A percentile compares a stretch with the other conserved stretches of the same genome.
Evolutionary conservation across 2,113 vertebrate species (phyloP).

Genomic region (Pycnonotus jocosus): DNA sequence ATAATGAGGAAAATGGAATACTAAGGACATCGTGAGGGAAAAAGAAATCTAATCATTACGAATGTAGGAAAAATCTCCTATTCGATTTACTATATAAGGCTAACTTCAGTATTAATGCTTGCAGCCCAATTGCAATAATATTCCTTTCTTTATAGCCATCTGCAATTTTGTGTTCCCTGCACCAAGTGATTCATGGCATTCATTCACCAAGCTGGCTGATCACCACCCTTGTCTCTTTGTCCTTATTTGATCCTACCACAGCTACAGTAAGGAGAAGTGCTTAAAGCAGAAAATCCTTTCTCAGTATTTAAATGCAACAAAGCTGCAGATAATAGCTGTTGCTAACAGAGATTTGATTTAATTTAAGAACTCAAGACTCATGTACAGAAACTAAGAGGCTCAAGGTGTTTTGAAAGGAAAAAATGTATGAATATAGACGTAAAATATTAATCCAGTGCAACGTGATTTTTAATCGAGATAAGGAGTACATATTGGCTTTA

Average conservation of each 20-base stretch:
- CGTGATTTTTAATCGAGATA: not conserved
- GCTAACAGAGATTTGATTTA: not conserved
- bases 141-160: not conserved
- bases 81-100: not conserved
- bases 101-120: not conserved
- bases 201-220: not conserved
- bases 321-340: not conserved
- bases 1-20: not conserved
- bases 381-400: not conserved
- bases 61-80: not conserved
- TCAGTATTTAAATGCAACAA: not conserved
- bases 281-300: slow-evolving; percentile 11
- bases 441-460: not conserved
- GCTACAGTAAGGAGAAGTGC: not conserved
- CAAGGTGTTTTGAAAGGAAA: not conserved
- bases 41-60: not conserved
- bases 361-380: not conserved
- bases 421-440: not conserved
- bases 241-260: not conserved
- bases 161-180: not conserved
- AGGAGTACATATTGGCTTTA: accelerated
- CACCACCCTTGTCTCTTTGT: not conserved
- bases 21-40: not conserved
- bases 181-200: not conserved
- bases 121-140: not conserved